phyloP scores from a whole-genome alignment of 2,888 invertebrate genomes.

The Gisinianus flammeolus region DNA sequence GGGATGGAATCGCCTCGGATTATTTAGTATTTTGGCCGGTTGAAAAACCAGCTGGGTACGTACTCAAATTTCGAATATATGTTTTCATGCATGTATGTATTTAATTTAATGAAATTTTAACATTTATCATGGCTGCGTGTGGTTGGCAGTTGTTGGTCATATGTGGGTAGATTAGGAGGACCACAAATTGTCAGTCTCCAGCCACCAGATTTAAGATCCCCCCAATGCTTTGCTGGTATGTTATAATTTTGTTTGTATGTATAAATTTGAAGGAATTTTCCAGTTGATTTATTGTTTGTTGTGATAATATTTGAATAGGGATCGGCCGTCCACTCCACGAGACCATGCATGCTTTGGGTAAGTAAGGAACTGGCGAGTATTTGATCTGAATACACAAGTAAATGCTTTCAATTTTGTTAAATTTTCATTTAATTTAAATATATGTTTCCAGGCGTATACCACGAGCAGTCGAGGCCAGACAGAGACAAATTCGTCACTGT shows the following conservation, averaged over 20 bases:
- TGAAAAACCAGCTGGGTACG: slow-evolving; percentile 67
- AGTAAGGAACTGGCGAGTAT: not conserved
- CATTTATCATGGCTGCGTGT: too few species aligned
- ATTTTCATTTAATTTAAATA: not conserved
- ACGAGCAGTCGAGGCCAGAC: slow-evolving; percentile 79
- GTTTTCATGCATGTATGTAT: too few species aligned
- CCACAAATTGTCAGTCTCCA: slow-evolving; percentile 75
- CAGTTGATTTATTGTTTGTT: not conserved
- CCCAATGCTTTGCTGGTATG: slow-evolving; percentile 69
- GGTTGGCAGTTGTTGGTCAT: slow-evolving; percentile 75
- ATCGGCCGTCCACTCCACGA: slow-evolving; percentile 81
- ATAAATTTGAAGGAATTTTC: not conserved
- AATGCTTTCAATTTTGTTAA: too few species aligned
- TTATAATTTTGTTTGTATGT: not conserved
- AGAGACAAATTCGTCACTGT: slow-evolving; percentile 74
- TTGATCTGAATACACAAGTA: too few species aligned
- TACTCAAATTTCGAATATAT: too few species aligned
- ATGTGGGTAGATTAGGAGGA: slow-evolving; percentile 76
- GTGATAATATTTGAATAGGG: not conserved
- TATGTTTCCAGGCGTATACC: slow-evolving; percentile 70
- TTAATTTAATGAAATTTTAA: too few species aligned
- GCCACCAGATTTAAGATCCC: slow-evolving; percentile 68
- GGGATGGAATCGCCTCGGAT: slow-evolving; percentile 70
- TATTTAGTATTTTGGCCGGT: slow-evolving; percentile 72
- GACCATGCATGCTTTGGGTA: slow-evolving; percentile 73